A percentile compares a stretch with the other conserved stretches of the same genome.
Conservation (phyloP, 1,140 invertebrate species). For the Drosophila elegans region DNA sequence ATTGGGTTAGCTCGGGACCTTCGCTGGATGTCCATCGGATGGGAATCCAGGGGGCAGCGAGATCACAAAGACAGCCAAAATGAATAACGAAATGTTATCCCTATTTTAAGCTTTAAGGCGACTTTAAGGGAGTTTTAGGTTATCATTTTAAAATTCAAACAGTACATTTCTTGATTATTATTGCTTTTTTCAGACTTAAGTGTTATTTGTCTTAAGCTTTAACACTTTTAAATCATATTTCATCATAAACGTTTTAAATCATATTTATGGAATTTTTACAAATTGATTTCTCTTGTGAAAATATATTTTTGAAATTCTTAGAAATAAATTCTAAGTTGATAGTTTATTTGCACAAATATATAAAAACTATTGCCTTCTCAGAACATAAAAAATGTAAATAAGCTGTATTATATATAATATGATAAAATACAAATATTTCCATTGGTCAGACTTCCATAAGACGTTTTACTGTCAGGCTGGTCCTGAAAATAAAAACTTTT, state of each 20-base stretch:
- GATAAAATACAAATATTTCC: background rate
- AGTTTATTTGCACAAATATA: too few species aligned
- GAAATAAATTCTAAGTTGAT: too few species aligned
- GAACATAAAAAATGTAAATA: too few species aligned
- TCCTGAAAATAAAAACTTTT: background rate
- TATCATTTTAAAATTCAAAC: background rate
- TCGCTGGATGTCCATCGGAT: slow-evolving; percentile 12
- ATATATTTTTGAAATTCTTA: too few species aligned
- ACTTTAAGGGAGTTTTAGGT: background rate
- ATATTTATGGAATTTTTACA: too few species aligned
- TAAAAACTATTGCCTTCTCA: too few species aligned
- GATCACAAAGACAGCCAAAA: slow-evolving; percentile 25
- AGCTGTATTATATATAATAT: background rate
- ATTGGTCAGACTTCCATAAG: background rate
- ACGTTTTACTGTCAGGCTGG: background rate
- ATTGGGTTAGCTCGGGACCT: slow-evolving; percentile 26
- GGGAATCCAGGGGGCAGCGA: slow-evolving; percentile 2
- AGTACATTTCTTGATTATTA: too few species aligned
- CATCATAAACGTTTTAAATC: too few species aligned
- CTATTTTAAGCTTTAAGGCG: background rate
- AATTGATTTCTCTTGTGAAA: too few species aligned
- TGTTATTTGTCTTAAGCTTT: too few species aligned
- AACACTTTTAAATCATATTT: too few species aligned
- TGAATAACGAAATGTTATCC: background rate
- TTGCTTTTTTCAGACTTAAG: too few species aligned